Evolutionary conservation across 2,797 vertebrate species (phyloP), one percentile per base, ranked within the genome.

Genomic region (Labeo calbasu): DNA sequence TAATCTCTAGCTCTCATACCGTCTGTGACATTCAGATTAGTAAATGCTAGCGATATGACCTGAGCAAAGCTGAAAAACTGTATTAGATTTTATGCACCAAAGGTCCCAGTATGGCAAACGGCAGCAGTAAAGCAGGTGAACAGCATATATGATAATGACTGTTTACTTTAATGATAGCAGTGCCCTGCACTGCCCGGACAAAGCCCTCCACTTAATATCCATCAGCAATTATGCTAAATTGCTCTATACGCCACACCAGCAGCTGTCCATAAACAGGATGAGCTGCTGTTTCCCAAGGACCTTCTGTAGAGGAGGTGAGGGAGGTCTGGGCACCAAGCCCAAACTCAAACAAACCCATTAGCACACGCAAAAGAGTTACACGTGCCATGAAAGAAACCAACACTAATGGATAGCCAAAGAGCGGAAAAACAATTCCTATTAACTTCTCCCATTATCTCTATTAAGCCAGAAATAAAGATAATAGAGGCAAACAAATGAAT

Each of bases 161-260:
- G 85, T 84, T 89, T 81, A 85, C 77, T 59, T 77, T 81, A 83
- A 83, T 83, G 81, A 61, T 77, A 70, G 71, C 65, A 57, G 21
- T 80, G 71, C 68, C 43, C 25, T 46, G 80, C 66, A 70, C 70
- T 46, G 71, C 43, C 48, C 71, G 19, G 71, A 69, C 81, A 66
- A 85, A 80, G 65, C 77, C 12, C 71, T 57, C 55, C 77, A 79
- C 66, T 88, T 86, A 77, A 85, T 77, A 59, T 65, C 65, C 71
- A 77, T 50, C 40, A 77, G 77, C 85, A 83, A 83, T 85, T 73
- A 86, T 50, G 43, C 23, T 50, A 83, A 79, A 81, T 71, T 89
- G 86, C 79, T 85, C 14, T 59, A 50, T 43, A 70, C 23, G 70
- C 36, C 51, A 55, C 13, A 46, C 32, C 77, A 81, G 65, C 77